Conservation (phyloP, 2,888 invertebrate genomes). For the Magallana nippona region DNA sequence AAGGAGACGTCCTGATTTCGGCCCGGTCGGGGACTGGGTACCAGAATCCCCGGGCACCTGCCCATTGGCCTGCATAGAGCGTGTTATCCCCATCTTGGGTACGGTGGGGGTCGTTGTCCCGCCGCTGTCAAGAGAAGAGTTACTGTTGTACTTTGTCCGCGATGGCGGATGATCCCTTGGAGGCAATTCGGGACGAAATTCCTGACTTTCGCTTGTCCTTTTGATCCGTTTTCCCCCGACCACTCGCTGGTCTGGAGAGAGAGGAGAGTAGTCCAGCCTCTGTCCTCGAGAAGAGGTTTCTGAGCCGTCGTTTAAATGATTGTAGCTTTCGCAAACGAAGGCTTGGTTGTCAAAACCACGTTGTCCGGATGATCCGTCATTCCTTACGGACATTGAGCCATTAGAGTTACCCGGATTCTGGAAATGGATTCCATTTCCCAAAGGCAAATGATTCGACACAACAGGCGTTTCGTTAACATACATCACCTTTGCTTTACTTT, state of each 20-base stretch:
- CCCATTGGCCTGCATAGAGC: slow-evolving; percentile 37
- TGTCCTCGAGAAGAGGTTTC: background rate
- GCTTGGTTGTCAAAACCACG: slow-evolving; percentile 34
- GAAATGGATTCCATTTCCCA: slow-evolving; percentile 10
- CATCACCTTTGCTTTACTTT: slow-evolving; percentile 43
- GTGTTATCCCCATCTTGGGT: slow-evolving; percentile 46
- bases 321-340: slow-evolving; percentile 35
- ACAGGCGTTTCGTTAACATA: slow-evolving; percentile 17
- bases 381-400: background rate
- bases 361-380: background rate
- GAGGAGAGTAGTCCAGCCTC: slow-evolving; percentile 21
- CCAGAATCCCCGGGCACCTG: slow-evolving; percentile 1
- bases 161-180: slow-evolving; percentile 43
- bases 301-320: background rate
- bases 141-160: slow-evolving; percentile 22
- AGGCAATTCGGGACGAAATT: slow-evolving; percentile 41
- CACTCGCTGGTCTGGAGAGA: background rate
- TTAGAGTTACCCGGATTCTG: slow-evolving; percentile 22
- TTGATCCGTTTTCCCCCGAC: background rate
- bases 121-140: slow-evolving; percentile 41
- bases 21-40: slow-evolving; percentile 13
- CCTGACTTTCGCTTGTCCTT: background rate
- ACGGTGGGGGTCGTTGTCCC: slow-evolving; percentile 34
- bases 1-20: background rate
- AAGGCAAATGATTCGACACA: background rate